These are phyloP conservation scores for Peromyscus melanophrys DNA, from an alignment of 2,797 vertebrate species.

Conservation along the genomic window DNA sequence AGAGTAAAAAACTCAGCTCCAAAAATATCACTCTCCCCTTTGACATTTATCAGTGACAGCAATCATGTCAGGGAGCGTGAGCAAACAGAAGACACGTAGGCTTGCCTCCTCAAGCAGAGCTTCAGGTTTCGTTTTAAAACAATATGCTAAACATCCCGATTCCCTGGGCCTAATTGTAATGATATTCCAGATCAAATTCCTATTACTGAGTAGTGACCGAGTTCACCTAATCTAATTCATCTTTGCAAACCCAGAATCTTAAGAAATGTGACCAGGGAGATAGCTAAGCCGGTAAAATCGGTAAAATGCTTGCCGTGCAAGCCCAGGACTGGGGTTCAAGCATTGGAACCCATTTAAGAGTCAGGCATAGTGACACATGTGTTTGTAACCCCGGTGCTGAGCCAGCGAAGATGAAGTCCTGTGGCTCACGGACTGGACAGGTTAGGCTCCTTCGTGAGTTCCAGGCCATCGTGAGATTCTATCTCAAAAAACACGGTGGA, in stretches of 20 bases:
- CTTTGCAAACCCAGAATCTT: constrained; percentile 16
- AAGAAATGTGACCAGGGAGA: not conserved
- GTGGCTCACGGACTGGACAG: not conserved
- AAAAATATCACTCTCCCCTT: constrained; percentile 81
- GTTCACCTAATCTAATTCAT: not conserved
- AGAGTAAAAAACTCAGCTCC: constrained; percentile 68
- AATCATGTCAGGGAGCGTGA: constrained; percentile 68
- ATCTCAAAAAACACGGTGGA: not conserved
- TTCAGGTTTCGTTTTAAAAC: constrained; percentile 56
- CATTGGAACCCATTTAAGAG: not conserved
- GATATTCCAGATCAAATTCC: constrained; percentile 36
- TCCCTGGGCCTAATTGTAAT: constrained; percentile 56
- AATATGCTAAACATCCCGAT: not conserved
- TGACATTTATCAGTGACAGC: constrained; percentile 78
- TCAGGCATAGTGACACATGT: not conserved
- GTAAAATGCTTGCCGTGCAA: no score
- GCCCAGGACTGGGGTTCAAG: not conserved
- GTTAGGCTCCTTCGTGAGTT: not conserved
- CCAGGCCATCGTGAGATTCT: not conserved
- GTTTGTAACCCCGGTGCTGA: not conserved
- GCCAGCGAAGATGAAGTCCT: not conserved
- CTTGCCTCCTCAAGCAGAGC: constrained; percentile 43
- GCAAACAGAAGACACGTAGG: not conserved
- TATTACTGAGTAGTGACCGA: constrained; percentile 3
- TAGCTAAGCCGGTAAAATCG: no score